phyloP scores from a whole-genome alignment of 2,113 vertebrate genomes.

The Pelusios castaneus region DNA sequence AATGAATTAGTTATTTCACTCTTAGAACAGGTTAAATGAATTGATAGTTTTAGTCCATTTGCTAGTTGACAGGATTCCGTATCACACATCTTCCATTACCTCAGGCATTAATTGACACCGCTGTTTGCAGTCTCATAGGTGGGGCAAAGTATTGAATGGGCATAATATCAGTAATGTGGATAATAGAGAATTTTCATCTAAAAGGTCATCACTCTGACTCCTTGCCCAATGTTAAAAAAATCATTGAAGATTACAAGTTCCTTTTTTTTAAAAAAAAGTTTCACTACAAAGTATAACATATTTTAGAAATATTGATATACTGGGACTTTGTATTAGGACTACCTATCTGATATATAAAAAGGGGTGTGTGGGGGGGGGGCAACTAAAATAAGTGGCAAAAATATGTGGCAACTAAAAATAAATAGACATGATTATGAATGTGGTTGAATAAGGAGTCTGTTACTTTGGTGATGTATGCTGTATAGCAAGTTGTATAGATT shows the following conservation, averaged over 20 bases:
- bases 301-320: background rate
- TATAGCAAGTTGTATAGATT: background rate
- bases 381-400: no score
- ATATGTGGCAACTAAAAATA: background rate
- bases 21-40: background rate
- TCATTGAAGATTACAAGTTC: background rate
- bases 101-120: background rate
- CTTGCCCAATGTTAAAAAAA: background rate
- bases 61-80: background rate
- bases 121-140: background rate
- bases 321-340: no score
- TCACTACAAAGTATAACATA: background rate
- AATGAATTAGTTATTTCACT: background rate
- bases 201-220: background rate
- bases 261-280: background rate
- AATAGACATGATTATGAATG: background rate
- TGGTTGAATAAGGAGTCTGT: background rate
- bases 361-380: background rate
- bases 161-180: background rate
- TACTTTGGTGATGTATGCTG: background rate
- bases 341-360: background rate
- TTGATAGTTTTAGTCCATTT: background rate
- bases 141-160: background rate
- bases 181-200: background rate
- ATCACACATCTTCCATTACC: background rate